A percentile compares a stretch with the other conserved stretches of the same genome.
Evolutionary conservation across 2,797 vertebrate genomes (phyloP).

Genomic region (Acanthornis magna): DNA sequence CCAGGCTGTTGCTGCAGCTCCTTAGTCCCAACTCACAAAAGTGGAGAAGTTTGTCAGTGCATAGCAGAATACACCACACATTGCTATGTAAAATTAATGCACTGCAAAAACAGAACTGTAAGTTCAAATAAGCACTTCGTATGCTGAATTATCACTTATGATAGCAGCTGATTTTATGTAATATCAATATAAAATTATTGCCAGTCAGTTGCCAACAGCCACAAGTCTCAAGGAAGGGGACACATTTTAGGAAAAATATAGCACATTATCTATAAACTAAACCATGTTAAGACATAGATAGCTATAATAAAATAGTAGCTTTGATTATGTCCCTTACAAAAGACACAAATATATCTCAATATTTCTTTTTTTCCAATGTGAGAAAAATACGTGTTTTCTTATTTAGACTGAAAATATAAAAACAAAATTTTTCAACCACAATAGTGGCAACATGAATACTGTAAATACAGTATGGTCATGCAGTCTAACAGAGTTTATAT

Average conservation of each 20-base stretch:
- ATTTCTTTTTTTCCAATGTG: background rate
- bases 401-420: background rate
- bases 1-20: background rate
- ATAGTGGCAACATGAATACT: background rate
- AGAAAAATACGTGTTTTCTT: background rate
- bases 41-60: background rate
- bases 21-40: background rate
- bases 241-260: background rate
- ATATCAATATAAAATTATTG: background rate
- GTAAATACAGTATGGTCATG: background rate
- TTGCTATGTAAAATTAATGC: background rate
- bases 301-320: background rate
- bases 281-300: background rate
- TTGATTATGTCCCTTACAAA: background rate
- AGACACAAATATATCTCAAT: background rate
- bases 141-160: accelerated
- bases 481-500: background rate
- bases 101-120: background rate
- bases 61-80: background rate
- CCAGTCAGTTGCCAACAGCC: background rate
- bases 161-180: background rate
- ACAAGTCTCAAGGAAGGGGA: background rate
- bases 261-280: background rate
- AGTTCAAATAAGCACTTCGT: background rate
- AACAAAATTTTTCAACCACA: background rate